A percentile compares a stretch with the other conserved stretches of the same genome.
Evolutionary conservation across 2,888 invertebrate species (phyloP).

Genomic region (Mimumesa dahlbomi): DNA sequence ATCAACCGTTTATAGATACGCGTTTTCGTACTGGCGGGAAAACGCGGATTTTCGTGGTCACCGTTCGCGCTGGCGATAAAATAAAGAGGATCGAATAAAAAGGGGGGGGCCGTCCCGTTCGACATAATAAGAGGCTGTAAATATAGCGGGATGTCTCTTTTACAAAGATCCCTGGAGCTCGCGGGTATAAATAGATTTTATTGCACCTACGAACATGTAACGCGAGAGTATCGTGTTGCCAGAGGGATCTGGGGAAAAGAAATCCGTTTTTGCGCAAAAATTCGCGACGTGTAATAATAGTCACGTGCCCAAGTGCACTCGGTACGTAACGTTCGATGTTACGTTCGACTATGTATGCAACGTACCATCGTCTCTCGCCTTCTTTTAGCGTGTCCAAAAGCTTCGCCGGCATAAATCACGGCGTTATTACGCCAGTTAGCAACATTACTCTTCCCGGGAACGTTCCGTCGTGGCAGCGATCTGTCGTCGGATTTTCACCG

Average conservation of each 20-base stretch:
- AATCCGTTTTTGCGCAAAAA: background rate
- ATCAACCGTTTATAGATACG: background rate
- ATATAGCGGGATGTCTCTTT: conserved; percentile 28
- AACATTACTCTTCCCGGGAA: conserved; percentile 27
- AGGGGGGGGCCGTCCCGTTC: background rate
- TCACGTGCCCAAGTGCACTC: too few species aligned
- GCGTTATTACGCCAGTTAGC: background rate
- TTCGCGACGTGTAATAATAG: too few species aligned
- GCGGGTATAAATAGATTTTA: conserved; percentile 40
- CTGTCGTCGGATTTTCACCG: too few species aligned
- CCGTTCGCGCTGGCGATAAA: background rate
- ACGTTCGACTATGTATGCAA: conserved; percentile 5
- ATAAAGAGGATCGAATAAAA: background rate
- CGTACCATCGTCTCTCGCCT: background rate
- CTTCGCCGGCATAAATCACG: conserved; percentile 28
- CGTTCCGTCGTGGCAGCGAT: background rate
- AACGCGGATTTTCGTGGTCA: conserved; percentile 1
- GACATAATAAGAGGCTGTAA: conserved; percentile 5
- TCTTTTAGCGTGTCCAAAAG: conserved; percentile 9
- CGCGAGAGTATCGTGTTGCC: background rate
- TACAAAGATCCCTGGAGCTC: conserved; percentile 35
- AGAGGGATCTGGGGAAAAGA: background rate
- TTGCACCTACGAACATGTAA: conserved; percentile 20
- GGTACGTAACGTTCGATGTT: too few species aligned
- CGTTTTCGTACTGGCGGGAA: background rate